Conservation (phyloP, 1,140 invertebrate species). For the Archivesica marissinica region DNA sequence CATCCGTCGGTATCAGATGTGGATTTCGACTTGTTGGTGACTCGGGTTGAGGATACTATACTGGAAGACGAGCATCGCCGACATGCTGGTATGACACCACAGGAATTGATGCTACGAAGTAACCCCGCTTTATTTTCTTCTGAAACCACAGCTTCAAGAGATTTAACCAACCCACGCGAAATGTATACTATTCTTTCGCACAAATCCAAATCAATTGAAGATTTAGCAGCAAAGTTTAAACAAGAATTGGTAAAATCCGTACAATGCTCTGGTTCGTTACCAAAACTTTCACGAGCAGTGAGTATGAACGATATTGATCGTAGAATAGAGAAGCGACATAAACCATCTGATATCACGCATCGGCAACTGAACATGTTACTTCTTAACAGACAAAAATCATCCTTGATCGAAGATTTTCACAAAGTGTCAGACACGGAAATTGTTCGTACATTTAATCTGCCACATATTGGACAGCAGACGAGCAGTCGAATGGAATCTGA, state of each 20-base stretch:
- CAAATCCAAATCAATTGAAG: slow-evolving; percentile 54
- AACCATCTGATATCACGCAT: neutral
- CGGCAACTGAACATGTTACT: slow-evolving; percentile 23
- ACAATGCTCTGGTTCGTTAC: slow-evolving; percentile 36
- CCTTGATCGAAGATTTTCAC: neutral
- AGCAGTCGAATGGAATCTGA: neutral
- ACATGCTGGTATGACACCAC: slow-evolving; percentile 25
- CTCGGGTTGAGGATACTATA: slow-evolving; percentile 36
- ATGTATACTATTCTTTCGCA: slow-evolving; percentile 53
- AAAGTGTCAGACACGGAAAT: neutral
- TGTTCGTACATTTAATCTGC: slow-evolving; percentile 7
- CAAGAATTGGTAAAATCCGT: slow-evolving; percentile 46
- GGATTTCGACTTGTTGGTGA: slow-evolving; percentile 53
- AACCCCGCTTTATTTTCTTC: slow-evolving; percentile 34
- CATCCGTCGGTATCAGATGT: neutral
- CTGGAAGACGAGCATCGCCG: slow-evolving; percentile 6
- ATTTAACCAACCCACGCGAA: slow-evolving; percentile 57
- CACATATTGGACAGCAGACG: neutral
- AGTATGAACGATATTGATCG: slow-evolving; percentile 54
- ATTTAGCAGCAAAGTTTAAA: slow-evolving; percentile 45
- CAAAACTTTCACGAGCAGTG: slow-evolving; percentile 35
- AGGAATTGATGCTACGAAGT: slow-evolving; percentile 29
- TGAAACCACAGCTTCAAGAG: neutral
- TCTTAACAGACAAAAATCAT: slow-evolving; percentile 38
- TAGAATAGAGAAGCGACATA: neutral